Evolutionary conservation across 2,888 invertebrate genomes (phyloP), one percentile per base, ranked within the genome.

Genomic region (Ectobius pallidus): DNA sequence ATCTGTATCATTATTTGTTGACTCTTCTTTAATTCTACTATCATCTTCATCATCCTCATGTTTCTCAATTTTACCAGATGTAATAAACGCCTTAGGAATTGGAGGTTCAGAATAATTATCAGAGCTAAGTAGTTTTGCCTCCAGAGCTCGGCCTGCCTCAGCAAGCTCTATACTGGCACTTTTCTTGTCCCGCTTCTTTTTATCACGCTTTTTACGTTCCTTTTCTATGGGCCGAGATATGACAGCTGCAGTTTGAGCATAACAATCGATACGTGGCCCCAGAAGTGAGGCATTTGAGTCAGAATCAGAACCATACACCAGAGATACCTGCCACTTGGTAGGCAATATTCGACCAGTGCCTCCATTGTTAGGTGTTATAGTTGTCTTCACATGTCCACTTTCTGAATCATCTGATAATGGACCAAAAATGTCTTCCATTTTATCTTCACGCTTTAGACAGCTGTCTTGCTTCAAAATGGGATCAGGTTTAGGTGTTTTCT

Each of bases 371-470:
- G 65, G 63, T 22, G 55, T 30, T 9, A 69, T 20, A n/a, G 75
- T 70, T 65, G 58, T 32, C 70, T 76, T 71, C 71, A 72, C 68
- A 72, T 62, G 63, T 14, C 74, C 76, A 20, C 81, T 81, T 77
- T 85, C 86, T 1, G 86, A 86, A 76, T 90, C 92, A 79, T 93
- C 95, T 0, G 95, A 94, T 74, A 94, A 85, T 14, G 94, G 92
- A 0, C 94, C 95, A 83, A 95, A 95, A 75, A 95, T 94, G 78
- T 93, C 94, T 81, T 94, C 93, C 91, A 94, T 92, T 83, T 93
- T 92, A 30, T 90, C 93, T 77, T 92, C 92, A 75, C 92, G 89
- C 78, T 91, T 89, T 0, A 82, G 79, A 70, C 78, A 78, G 69
- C 75, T 77, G 20, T 73, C 76, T 61, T 22, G 72, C 70, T 68